Evolutionary conservation across 2,888 invertebrate genomes (phyloP), one percentile per base, ranked within the genome.

Genomic region (Clanis bilineata): DNA sequence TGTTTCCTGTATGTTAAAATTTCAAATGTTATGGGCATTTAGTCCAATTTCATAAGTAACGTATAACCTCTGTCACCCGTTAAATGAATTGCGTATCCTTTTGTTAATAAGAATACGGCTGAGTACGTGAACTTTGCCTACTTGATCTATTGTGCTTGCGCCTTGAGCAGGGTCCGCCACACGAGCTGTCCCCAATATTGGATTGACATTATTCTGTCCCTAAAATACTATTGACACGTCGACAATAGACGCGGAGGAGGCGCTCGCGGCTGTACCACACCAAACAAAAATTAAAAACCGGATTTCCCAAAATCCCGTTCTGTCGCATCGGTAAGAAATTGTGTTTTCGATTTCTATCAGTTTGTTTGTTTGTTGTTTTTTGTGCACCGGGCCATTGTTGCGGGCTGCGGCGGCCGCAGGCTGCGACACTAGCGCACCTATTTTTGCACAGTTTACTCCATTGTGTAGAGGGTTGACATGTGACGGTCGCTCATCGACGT

Each of bases 281-380:
- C 81, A 83, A 86, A 90, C 83, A 82, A 84, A 87, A 83, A 70
- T 76, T 77, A 73, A 74, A 85, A 91, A 91, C 91, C 90, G 90
- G 92, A 90, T 90, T 90, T 88, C 85, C 85, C 88, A 86, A 91
- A 92, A 90, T 91, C 90, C 91, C 90, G 90, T 91, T 91, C 79
- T 69, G 80, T 83, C 79, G 88, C 86, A 84, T 83, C 83, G 80
- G 79, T 83, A 89, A 88, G 51, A 51, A 85, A 89, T 86, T 51
- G 83, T 85, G 89, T 91, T 91, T 90, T 92, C 90, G 88, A 88
- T 91, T 91, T 91, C 90, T 90, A 90, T 90, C 86, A 79, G 83
- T 88, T 86, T 90, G 90, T 90, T 92, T 89, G 88, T 90, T 90
- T 90, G 87, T 90, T 89, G 76, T 64, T 51, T 51, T 51, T 51